phyloP scores from a whole-genome alignment of 2,888 invertebrate species.

The Apamea epomidion region DNA sequence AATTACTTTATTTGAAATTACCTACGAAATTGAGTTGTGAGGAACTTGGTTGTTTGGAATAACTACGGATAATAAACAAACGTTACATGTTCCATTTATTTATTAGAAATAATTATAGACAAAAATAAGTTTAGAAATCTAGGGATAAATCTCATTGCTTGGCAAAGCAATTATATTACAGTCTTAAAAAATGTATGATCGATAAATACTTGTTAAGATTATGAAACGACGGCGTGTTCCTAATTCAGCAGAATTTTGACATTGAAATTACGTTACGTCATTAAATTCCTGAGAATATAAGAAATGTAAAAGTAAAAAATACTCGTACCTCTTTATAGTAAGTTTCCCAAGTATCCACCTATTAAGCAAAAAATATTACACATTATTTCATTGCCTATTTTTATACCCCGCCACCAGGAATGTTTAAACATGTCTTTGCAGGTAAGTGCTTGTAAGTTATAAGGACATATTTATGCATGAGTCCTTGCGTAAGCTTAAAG shows the following conservation, averaged over 20 bases:
- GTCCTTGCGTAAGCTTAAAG: slow-evolving; percentile 54
- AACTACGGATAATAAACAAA: neutral
- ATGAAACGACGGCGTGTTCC: neutral
- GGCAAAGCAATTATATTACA: neutral
- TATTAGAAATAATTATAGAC: neutral
- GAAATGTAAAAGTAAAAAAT: neutral
- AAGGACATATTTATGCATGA: slow-evolving; percentile 53
- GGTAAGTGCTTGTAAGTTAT: slow-evolving; percentile 31
- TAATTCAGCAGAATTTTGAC: neutral
- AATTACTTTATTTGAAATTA: slow-evolving; percentile 66
- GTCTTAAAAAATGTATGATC: neutral
- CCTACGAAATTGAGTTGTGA: slow-evolving; percentile 36
- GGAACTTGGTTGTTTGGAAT: slow-evolving; percentile 1
- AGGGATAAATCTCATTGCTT: neutral
- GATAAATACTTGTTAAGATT: neutral
- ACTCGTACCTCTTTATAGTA: neutral
- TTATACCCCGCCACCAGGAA: slow-evolving; percentile 25
- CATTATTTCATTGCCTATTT: slow-evolving; percentile 22
- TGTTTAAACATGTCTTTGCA: slow-evolving; percentile 44
- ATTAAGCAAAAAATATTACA: slow-evolving; percentile 18
- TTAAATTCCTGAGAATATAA: neutral
- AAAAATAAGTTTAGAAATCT: neutral
- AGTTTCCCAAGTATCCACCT: neutral
- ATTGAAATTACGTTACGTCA: neutral
- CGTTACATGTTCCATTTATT: neutral